These are phyloP conservation scores for Pocillopora verrucosa DNA, from an alignment of 64 coral and sea anemone species.

Conservation along the genomic window DNA sequence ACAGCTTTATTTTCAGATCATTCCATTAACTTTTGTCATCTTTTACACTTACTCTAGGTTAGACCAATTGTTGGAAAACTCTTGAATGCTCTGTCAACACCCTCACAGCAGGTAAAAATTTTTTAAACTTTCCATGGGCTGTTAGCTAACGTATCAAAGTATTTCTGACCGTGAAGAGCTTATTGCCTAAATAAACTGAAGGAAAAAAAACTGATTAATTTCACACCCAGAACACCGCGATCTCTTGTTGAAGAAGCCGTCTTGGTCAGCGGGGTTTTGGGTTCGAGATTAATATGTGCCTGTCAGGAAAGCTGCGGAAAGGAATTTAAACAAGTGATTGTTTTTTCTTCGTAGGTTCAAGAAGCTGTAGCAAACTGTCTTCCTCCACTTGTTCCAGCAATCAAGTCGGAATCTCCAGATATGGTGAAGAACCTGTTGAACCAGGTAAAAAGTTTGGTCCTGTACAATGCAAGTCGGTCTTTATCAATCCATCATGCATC, in stretches of 20 bases:
- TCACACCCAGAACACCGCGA: no score
- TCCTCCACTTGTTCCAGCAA: conserved; percentile 91
- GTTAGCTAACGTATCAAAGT: neutral
- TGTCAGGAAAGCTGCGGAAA: no score
- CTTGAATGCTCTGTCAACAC: conserved; percentile 80
- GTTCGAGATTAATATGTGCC: neutral
- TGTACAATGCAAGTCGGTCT: no score
- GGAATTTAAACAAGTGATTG: no score
- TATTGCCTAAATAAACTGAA: no score
- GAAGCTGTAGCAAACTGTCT: conserved; percentile 97
- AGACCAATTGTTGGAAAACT: conserved; percentile 93
- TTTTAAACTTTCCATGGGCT: neutral
- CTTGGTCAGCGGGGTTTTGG: no score
- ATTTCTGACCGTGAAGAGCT: no score
- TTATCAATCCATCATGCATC: no score
- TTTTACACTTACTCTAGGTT: conserved; percentile 47
- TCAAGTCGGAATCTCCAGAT: conserved; percentile 92
- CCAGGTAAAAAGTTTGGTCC: conserved; percentile 43
- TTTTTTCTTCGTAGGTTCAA: conserved; percentile 66
- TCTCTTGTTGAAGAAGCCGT: no score
- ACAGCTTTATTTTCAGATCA: neutral
- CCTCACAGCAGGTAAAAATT: conserved; percentile 86
- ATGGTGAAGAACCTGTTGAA: conserved; percentile 87
- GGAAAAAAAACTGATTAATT: no score
- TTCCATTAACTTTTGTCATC: neutral